Base-by-base conservation (phyloP, 2,888 invertebrate genomes). In the Thymelicus lineola region DNA sequence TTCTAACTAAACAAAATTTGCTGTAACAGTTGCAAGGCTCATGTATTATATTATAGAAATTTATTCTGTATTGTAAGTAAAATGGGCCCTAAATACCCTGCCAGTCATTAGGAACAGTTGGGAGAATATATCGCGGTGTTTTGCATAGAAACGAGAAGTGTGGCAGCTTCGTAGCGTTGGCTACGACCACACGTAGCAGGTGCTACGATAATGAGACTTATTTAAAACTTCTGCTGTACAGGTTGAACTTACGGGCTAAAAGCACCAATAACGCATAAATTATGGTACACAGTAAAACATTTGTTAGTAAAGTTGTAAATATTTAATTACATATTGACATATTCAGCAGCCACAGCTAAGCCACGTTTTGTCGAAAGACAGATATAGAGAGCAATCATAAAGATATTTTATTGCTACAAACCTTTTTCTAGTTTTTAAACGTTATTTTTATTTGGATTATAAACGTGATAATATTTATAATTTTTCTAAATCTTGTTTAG, bases 161-260 rank as follows among this genome's bases (percentile, higher is more conserved):
- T 66, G 60, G 69, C 61, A 66, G 70, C 62, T 50, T 59, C 70
- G 59, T 71, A 72, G 69, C 64, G 66, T 50, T 36, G 50, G 66
- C 66, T 68, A 71, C 74, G 73, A 71, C 71, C 73, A 72, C 69
- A 73, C 75, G 67, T 68, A 68, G 74, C 75, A 76, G 76, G 73
- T 76, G 75, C 67, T 73, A 66, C 73, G 69, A 68, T 76, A 76
- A 76, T 76, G 76, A 72, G 73, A 74, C 72, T 75, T 73, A 75
- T 71, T 72, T 72, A 65, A 72, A 74, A 75, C 73, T 74, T 76
- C 71, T 69, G 65, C 45, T 67, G 61, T 68, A 68, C 55, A 55
- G 61, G 61, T 55, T 61, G 55, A 68, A 68, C 67, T 68, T 68
- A 68, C 45, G 67, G 61, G 67, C 42, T 68, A 55, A 61, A 61